These are phyloP conservation scores for Drosophila lacteicornis DNA, from an alignment of 1,140 invertebrate genomes.

Conservation along the genomic window DNA sequence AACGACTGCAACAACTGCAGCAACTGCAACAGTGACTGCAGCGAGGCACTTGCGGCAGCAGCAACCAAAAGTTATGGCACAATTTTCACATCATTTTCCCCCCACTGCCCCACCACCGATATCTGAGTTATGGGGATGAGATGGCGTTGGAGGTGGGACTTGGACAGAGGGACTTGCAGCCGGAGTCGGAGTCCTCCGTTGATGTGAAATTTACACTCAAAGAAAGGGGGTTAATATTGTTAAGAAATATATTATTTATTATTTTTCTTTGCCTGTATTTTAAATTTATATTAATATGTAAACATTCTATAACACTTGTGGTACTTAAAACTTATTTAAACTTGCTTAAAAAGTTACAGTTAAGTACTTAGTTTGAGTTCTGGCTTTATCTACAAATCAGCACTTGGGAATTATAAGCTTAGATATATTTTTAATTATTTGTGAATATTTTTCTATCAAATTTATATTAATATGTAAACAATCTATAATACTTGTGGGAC, in stretches of 20 bases:
- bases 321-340: neutral
- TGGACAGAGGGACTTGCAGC: too few species aligned
- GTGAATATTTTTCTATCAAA: too few species aligned
- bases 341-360: too few species aligned
- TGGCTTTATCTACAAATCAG: neutral
- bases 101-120: conserved; percentile 30
- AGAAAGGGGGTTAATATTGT: neutral
- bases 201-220: neutral
- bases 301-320: neutral
- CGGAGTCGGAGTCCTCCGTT: conserved; percentile 10
- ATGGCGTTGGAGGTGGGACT: conserved; percentile 7
- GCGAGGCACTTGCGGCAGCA: conserved; percentile 45
- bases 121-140: conserved; percentile 68
- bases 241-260: too few species aligned
- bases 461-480: neutral
- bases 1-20: conserved; percentile 9
- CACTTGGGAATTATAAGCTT: neutral
- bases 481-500: neutral
- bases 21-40: neutral
- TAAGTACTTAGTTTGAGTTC: too few species aligned
- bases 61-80: conserved; percentile 77
- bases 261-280: too few species aligned
- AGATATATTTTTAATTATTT: too few species aligned
- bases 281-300: neutral
- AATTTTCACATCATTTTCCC: conserved; percentile 84